Conservation (phyloP, 2,113 vertebrate species). For the Lampris incognitus region DNA sequence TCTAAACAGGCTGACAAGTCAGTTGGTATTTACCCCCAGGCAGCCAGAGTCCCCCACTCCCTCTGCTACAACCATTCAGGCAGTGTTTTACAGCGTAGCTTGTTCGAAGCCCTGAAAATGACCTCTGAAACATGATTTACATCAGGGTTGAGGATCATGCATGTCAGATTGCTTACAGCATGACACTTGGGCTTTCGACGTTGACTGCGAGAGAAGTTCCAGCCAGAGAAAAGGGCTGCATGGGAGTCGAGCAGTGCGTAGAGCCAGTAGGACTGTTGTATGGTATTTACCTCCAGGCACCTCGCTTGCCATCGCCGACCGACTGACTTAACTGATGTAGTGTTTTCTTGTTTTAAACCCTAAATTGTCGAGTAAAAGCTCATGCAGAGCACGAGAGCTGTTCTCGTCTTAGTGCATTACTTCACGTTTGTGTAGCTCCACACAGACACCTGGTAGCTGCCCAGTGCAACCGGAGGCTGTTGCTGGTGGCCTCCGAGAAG, state of each 20-base stretch:
- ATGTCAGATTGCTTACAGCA: constrained; percentile 17
- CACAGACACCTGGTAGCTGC: not conserved
- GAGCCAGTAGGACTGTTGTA: too few species aligned
- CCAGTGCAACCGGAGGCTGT: not conserved
- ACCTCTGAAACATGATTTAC: not conserved
- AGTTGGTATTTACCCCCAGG: not conserved
- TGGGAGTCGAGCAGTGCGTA: too few species aligned
- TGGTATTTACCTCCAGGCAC: too few species aligned
- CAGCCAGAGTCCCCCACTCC: not conserved
- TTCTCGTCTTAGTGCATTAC: not conserved
- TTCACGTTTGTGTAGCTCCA: not conserved
- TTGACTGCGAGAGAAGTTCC: too few species aligned
- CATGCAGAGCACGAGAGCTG: not conserved
- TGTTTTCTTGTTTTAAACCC: not conserved
- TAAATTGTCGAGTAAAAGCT: not conserved
- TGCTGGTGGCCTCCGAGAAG: not conserved
- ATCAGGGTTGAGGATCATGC: too few species aligned
- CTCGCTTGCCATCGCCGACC: not conserved
- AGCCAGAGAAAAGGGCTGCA: too few species aligned
- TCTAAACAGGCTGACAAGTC: not conserved
- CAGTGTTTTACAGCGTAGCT: constrained; percentile 21
- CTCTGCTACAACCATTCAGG: not conserved
- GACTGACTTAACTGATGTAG: not conserved
- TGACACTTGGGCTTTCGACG: too few species aligned
- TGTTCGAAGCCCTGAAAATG: not conserved